Base-by-base conservation (phyloP, 2,888 invertebrate species). In the Erebia epiphron region DNA sequence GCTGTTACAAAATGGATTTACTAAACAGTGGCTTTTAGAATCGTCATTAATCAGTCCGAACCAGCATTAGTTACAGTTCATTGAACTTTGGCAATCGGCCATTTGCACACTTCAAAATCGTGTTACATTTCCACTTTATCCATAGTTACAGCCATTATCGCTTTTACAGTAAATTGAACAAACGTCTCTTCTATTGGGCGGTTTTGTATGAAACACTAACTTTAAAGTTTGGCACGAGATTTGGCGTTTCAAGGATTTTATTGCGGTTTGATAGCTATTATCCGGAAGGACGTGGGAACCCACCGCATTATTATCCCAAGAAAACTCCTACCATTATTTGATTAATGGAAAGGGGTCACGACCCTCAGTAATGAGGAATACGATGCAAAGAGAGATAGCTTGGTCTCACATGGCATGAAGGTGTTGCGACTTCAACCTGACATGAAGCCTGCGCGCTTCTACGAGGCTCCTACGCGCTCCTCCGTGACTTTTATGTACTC, bases 161-260 rank as follows among this genome's bases (percentile, higher is more conserved):
- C 58, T 62, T 61, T 71, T 61, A 69, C 73, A 64, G 58, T 71
- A 69, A 71, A 73, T 71, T 73, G 66, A 68, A 71, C 71, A 68
- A 67, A 71, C 58, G 67, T 68, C 67, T 71, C 66, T 56, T 70
- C 69, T 52, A 58, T 64, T 49, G 63, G 54, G 11, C 7, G 64
- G 41, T 54, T 64, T 64, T 54, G 64, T 64, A 18, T 64, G 64
- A 41, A 62, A 62, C 41, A 35, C 52, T 52, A 41, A 54, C 64
- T 64, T 62, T 46, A 49, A 35, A 70, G 66, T 67, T 67, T 67
- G 26, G 62, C 50, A 62, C 62, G 62, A 49, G 49, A 56, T 57
- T 67, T 67, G 46, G 57, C 26, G 18, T 63, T 64, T 64, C 16
- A 35, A 64, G 41, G 52, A 41, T 52, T 54, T 54, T 54, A 62